Base-by-base conservation (phyloP, 1,140 invertebrate genomes). In the Trinorchestia longiramus region DNA sequence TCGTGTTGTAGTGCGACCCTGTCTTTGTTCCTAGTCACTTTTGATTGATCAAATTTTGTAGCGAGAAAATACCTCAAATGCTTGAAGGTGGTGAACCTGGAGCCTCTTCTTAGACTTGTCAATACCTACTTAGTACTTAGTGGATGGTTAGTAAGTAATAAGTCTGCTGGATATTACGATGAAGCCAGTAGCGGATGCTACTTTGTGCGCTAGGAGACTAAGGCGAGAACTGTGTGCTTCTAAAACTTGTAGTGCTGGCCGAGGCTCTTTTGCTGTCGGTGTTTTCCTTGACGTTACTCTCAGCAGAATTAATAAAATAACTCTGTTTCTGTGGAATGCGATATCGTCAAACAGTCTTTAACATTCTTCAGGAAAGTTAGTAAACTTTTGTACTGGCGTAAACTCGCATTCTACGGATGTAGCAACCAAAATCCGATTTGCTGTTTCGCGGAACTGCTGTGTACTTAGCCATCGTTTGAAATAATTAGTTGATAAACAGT, bases 111-210 rank as follows among this genome's bases (percentile, higher is more conserved):
- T 43, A 91, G 88, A 91, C 88, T 77, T 91, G 88, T 91, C 88
- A 91, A 91, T 91, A 91, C 88, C 88, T 91, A 91, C 88, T 42
- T 91, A 91, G 88, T 43, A 28, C 41, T 91, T 91, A 91, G 88
- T 91, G 43, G 43, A 44, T 91, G 88, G 88, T 91, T 91, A 91
- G 88, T 43, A 91, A 91, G 28, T 91, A 88, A 91, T 91, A 44
- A 42, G 88, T 43, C 88, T 91, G 43, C 41, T 91, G 62, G 62
- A 77, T 77, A 77, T 77, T 23, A 36, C 36, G 62, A 77, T 23
- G 62, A 77, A 77, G 36, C 62, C 62, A 77, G 62, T 77, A 77
- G 62, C 8, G 11, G 62, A 77, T 23, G 62, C 62, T 77, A 77
- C 62, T 77, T 23, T 77, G 62, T 77, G 62, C 62, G 8, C 62